These are phyloP conservation scores for Neoseiulus cucumeris DNA, from an alignment of 1,140 invertebrate species.

Conservation along the genomic window DNA sequence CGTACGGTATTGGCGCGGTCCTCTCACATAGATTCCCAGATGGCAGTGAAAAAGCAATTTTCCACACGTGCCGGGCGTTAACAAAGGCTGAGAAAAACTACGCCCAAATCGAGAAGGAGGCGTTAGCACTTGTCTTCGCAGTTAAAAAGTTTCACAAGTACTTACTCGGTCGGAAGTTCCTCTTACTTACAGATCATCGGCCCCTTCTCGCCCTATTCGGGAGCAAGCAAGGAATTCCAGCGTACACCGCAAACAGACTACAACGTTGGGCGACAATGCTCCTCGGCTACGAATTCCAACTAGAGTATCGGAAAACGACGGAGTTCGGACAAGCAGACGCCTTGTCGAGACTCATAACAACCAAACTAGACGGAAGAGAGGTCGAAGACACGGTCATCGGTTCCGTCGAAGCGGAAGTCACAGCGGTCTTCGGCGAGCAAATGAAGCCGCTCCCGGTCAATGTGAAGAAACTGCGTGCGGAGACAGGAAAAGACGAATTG, in stretches of 20 bases:
- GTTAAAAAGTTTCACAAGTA: slow-evolving; percentile 33
- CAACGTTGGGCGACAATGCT: slow-evolving; percentile 26
- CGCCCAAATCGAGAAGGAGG: slow-evolving; percentile 34
- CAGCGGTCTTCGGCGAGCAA: not conserved
- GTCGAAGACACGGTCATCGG: not conserved
- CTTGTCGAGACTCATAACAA: slow-evolving; percentile 14
- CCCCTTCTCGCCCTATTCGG: slow-evolving; percentile 28
- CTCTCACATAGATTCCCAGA: not conserved
- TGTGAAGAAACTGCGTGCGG: not conserved
- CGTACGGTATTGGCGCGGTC: not conserved
- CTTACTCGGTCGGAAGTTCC: slow-evolving; percentile 27
- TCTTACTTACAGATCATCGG: slow-evolving; percentile 30
- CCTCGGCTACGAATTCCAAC: slow-evolving; percentile 24
- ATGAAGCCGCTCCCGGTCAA: not conserved
- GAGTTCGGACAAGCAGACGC: slow-evolving; percentile 21
- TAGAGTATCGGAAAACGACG: slow-evolving; percentile 20
- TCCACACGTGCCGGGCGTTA: slow-evolving; percentile 22
- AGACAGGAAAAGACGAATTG: not conserved
- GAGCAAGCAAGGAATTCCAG: slow-evolving; percentile 20
- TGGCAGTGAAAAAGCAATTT: not conserved
- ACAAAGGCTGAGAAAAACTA: slow-evolving; percentile 31
- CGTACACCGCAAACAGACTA: slow-evolving; percentile 22
- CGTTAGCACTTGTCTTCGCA: slow-evolving; percentile 30
- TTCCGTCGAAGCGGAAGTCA: no score
- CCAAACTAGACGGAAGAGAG: not conserved